Evolutionary conservation across 2,797 vertebrate genomes (phyloP), one percentile per base, ranked within the genome.

Genomic region (Philypnodon macrostomus): DNA sequence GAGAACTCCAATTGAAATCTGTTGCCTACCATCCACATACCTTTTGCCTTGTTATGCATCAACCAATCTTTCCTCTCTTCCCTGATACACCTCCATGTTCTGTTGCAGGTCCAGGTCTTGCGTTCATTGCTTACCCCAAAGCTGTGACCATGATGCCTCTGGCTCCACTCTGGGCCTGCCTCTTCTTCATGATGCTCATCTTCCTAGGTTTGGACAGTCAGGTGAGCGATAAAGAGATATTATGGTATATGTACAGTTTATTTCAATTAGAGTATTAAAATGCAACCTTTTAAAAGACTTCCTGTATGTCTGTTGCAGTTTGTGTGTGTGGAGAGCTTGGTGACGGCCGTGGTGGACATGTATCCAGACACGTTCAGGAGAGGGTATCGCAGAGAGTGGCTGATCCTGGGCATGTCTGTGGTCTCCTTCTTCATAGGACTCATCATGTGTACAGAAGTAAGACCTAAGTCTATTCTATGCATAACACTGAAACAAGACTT

Each of bases 151-250:
- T 99, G 96, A 99, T 99, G 95, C 96, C 96, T 39, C 88, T 96
- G 56, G 92, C 96, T 66, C 96, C 96, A 0, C 78, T 99, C 39
- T 99, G 96, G 96, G 96, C 96, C 24, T 85, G 91, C 53, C 88
- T 99, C 52, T 99, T 99, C 88, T 99, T 99, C 80, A 92, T 96
- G 94, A 98, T 99, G 96, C 94, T 99, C 40, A 98, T 99, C 80
- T 99, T 99, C 80, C 91, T 99, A 21, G 96, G 96, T 17, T 81
- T 98, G 81, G 96, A 99, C 84, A 99, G 96, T 67, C 96, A 99
- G 93, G 96, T 99, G 53, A 79, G 71, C 32, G 23, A 2, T 1
- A 7, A 5, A n/a, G 3, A 24, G 12, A 42, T 14, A 41, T 15
- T 2, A 26, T 7, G n/a, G 1, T 11, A 29, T n/a, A n/a, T n/a